Conservation (phyloP, 1,140 invertebrate genomes). For the Drosophila melanica region DNA sequence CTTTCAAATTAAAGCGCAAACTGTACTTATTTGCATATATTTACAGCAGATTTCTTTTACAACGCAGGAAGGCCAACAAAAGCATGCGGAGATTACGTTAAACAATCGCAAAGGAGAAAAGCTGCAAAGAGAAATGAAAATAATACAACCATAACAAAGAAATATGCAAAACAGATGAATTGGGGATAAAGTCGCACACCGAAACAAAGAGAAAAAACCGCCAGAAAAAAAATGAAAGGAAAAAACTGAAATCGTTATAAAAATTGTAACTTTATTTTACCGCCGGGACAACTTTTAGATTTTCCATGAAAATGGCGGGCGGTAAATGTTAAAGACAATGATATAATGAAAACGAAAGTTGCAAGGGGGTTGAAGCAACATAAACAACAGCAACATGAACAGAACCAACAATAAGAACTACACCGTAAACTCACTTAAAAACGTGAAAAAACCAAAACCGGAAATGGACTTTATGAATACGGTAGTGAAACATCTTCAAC, state of each 20-base stretch:
- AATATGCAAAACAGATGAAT: slow-evolving; percentile 81
- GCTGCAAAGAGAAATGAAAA: slow-evolving; percentile 46
- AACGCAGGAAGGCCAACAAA: slow-evolving; percentile 9
- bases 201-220: slow-evolving; percentile 37
- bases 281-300: slow-evolving; percentile 53
- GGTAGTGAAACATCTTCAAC: slow-evolving; percentile 15
- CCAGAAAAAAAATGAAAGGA: slow-evolving; percentile 32
- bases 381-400: slow-evolving; percentile 1
- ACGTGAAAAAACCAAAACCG: slow-evolving; percentile 33
- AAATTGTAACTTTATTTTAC: slow-evolving; percentile 67
- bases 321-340: slow-evolving; percentile 47
- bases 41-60: slow-evolving; percentile 62
- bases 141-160: slow-evolving; percentile 80
- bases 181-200: slow-evolving; percentile 57
- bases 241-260: slow-evolving; percentile 67
- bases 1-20: slow-evolving; percentile 58
- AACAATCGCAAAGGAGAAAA: slow-evolving; percentile 27
- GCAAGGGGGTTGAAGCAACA: slow-evolving; percentile 10
- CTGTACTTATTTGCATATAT: slow-evolving; percentile 75
- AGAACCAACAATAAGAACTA: slow-evolving; percentile 13
- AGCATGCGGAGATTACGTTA: slow-evolving; percentile 16
- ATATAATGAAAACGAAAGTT: slow-evolving; percentile 60
- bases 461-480: slow-evolving; percentile 32
- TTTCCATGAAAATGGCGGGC: slow-evolving; percentile 27
- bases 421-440: slow-evolving; percentile 36